phyloP scores from a whole-genome alignment of 2,797 vertebrate genomes.

The Pangasius krempfi region DNA sequence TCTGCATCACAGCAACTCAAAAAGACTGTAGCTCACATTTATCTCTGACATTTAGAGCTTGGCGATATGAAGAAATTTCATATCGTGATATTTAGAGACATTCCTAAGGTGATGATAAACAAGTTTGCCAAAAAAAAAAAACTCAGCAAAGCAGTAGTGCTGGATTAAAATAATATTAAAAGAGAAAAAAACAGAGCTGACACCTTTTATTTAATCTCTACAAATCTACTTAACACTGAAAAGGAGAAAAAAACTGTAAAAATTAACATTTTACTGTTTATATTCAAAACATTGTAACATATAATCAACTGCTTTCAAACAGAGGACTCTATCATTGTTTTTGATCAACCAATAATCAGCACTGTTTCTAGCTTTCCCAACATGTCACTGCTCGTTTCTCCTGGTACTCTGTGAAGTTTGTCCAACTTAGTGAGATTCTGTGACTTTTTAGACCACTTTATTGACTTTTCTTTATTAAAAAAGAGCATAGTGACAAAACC shows the following conservation, averaged over 20 bases:
- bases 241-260: neutral
- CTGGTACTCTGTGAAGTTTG: neutral
- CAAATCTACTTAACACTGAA: neutral
- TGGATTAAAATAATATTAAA: neutral
- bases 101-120: neutral
- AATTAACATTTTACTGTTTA: neutral
- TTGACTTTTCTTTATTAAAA: neutral
- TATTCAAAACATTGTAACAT: neutral
- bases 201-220: neutral
- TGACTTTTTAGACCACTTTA: neutral
- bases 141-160: neutral
- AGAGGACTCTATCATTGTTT: neutral
- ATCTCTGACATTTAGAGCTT: neutral
- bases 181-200: neutral
- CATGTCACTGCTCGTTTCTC: neutral
- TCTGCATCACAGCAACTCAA: neutral
- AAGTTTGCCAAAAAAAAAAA: neutral
- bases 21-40: neutral
- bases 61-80: neutral
- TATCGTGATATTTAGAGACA: neutral
- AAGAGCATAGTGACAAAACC: neutral
- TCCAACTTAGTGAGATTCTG: neutral
- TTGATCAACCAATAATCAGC: neutral
- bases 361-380: neutral
- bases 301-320: neutral